Evolutionary conservation across 2,888 invertebrate species (phyloP), one percentile per base, ranked within the genome.

Genomic region (Agonopterix arenella): DNA sequence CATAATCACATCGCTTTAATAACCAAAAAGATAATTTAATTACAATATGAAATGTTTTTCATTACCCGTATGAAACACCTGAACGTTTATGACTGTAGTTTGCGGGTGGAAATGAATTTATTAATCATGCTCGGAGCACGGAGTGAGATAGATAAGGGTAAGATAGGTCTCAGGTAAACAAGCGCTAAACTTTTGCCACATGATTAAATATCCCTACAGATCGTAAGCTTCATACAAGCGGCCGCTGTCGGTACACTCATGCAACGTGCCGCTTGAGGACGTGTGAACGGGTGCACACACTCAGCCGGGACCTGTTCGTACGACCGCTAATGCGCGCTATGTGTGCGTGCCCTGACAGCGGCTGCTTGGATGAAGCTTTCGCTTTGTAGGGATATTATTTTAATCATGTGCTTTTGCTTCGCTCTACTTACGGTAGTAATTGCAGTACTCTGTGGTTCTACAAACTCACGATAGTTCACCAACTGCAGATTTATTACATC

Each of bases 141-240:
- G 52, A 53, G 59, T 51, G 50, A 52, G 59, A 61, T 71, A 66
- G 66, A 67, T 68, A 70, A 66, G 60, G 61, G 59, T 61, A 60
- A 66, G 61, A 57, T 55, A 52, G 52, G 54, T 58, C 59, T 51
- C 47, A 55, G 59, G 59, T 53, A 51, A 38, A 54, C 52, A 55
- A 60, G 55, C 44, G 50, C 42, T 44, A 55, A 64, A 62, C 59
- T 62, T 56, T 53, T 48, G 46, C 51, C 53, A 49, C 56, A 43
- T 28, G 28, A 5, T 28, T 28, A 7, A 28, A 28, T 28, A 28
- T 28, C 28, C 28, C 28, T 28, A 28, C 5, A 28, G 28, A 18
- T 4, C 2, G 18, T 1, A 18, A 18, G 7, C 7, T 28, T 18
- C 4, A 28, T 28, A 28, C 28, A 28, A 5, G 7, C 28, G 7